Conservation (phyloP, 1,140 invertebrate genomes). For the Matsumurasca onukii region DNA sequence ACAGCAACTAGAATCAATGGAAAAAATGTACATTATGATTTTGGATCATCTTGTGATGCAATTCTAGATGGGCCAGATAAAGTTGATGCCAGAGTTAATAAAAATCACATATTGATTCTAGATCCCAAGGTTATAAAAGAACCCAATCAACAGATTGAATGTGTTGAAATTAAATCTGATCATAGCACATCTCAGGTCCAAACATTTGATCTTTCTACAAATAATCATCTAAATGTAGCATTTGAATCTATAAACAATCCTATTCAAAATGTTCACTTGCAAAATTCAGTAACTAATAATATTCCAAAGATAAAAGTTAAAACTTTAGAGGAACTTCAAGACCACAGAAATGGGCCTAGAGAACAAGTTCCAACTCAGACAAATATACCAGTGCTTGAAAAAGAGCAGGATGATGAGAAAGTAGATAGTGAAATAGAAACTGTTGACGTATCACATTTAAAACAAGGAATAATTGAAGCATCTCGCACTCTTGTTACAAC, state of each 20-base stretch:
- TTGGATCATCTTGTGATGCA: no score
- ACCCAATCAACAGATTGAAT: no score
- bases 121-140: no score
- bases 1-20: slow-evolving; percentile 2
- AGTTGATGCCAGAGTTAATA: no score
- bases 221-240: not conserved
- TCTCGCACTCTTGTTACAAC: not conserved
- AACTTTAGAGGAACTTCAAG: slow-evolving; percentile 18
- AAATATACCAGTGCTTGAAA: no score
- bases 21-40: no score
- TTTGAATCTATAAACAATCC: not conserved
- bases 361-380: not conserved
- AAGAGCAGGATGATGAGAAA: not conserved
- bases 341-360: not conserved
- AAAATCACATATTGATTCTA: no score
- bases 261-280: not conserved
- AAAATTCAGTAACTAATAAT: not conserved
- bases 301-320: slow-evolving; percentile 19
- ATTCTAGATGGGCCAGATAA: no score
- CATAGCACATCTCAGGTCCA: no score
- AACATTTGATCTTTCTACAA: not conserved
- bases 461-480: slow-evolving; percentile 14
- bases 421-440: not conserved
- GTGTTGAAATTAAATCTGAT: no score
- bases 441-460: not conserved